Percentiles rank a stretch among this genome's conserved stretches.
Evolutionary conservation across 23 tunicate species (phyloP).

Genomic region (Halocynthia roretzi): DNA sequence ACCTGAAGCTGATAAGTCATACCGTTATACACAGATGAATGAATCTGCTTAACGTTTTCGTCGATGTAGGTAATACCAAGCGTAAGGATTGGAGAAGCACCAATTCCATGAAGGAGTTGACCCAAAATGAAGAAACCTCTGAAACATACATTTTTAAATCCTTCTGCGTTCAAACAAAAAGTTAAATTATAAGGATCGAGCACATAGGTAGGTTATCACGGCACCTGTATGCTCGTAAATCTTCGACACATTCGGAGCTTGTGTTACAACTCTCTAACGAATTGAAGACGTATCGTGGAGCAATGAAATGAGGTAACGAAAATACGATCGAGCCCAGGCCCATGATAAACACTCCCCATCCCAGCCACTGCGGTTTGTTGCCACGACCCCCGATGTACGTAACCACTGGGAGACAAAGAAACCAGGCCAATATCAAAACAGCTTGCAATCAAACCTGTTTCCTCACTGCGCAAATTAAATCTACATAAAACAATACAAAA

Average conservation of each 20-base stretch:
- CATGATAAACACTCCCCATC: constrained; percentile 74
- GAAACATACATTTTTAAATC: not conserved
- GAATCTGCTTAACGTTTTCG: constrained; percentile 79
- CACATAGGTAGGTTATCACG: not conserved
- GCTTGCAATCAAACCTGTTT: constrained; percentile 78
- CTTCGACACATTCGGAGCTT: too few relatives aligned
- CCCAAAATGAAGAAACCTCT: constrained; percentile 31
- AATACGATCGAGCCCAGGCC: constrained; percentile 69
- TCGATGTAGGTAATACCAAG: constrained; percentile 83
- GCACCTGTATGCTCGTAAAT: too few relatives aligned
- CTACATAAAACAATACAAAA: constrained; percentile 20
- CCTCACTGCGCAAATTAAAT: constrained; percentile 61
- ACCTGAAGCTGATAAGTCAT: not conserved
- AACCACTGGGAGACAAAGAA: constrained; percentile 31
- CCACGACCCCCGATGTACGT: constrained; percentile 74
- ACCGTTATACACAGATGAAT: constrained; percentile 83
- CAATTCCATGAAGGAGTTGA: constrained; percentile 63
- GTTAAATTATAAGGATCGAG: not conserved
- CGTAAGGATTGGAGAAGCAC: constrained; percentile 74
- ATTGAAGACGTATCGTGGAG: constrained; percentile 31
- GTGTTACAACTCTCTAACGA: too few relatives aligned
- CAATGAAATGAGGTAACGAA: constrained; percentile 71
- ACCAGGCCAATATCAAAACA: constrained; percentile 56
- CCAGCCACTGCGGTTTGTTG: constrained; percentile 81
- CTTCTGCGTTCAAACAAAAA: not conserved